Evolutionary conservation across 2,797 vertebrate species (phyloP).

Genomic region (Rhodeus uyekii): DNA sequence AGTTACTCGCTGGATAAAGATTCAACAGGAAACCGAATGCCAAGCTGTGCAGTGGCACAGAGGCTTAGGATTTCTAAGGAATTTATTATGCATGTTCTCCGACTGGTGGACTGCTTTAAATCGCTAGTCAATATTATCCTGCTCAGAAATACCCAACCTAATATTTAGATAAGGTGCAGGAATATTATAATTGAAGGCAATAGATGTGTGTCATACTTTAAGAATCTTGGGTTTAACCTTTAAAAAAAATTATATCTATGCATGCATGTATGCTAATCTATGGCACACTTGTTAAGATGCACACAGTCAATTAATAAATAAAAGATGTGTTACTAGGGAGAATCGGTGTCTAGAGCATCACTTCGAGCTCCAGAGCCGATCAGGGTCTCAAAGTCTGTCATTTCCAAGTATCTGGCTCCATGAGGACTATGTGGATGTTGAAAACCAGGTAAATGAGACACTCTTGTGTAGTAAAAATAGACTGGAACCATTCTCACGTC

Average conservation of each 20-base stretch:
- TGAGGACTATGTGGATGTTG: neutral
- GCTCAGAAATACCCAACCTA: neutral
- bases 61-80: conserved; percentile 1
- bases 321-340: conserved; percentile 42
- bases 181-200: neutral
- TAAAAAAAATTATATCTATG: too few relatives aligned
- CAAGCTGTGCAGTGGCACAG: neutral
- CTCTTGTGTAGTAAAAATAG: neutral
- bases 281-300: conserved; percentile 33
- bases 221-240: neutral
- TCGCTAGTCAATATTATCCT: neutral
- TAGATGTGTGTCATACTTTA: neutral
- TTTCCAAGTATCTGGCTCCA: neutral
- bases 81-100: neutral
- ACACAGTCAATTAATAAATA: conserved; percentile 48
- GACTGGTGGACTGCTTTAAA: conserved; percentile 1
- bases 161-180: neutral
- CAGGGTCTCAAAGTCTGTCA: conserved; percentile 19
- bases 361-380: neutral
- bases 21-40: neutral
- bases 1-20: neutral
- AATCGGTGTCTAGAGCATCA: conserved; percentile 18
- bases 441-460: neutral
- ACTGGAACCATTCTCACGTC: neutral
- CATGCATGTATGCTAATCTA: conserved; percentile 11